Base-by-base conservation (phyloP, 2,888 invertebrate genomes). In the Ellobium chinense region DNA sequence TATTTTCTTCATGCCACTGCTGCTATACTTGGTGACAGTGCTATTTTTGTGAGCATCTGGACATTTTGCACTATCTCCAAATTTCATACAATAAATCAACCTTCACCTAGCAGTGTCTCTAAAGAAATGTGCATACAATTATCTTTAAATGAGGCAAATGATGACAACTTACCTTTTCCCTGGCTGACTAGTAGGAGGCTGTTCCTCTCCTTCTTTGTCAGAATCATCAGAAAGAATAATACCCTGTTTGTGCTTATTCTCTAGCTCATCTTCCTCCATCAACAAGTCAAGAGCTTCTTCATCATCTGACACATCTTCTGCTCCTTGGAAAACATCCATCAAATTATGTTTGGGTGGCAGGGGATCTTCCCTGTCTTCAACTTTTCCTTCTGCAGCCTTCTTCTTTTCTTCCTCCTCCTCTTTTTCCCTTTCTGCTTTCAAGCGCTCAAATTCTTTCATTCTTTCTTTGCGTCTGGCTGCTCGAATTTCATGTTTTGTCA, bases 161-260 rank as follows among this genome's bases (percentile, higher is more conserved):
- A 21, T 4, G 34, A n/a, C n/a, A n/a, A n/a, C 63, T 14, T 27
- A 76, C 76, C 74, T 80, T 69, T 80, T 80, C 27, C 80, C 80
- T 37, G 80, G 80, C 31, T 74, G 74, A 27, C 60, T 80, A 29
- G 80, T 80, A 12, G 80, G 80, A 29, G 80, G 66, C 31, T 75
- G 66, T 27, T 74, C 80, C 18, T 54, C 76, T 24, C 39, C 66
- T 29, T 80, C 79, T 65, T 73, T 72, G 29, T 65, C 79, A 62
- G 63, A 65, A 31, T 80, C 78, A 18, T 78, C 80, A 37, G 68
- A 80, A 21, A 68, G 24, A 0, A 80, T 46, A 58, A 66, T 75
- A 18, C 74, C 80, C 12, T 68, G 29, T 37, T 68, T 74, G 36
- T 74, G 54, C n/a, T 31, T 62, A 60, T 80, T 62, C 54, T 74